Base-by-base conservation (phyloP, 2,888 invertebrate genomes). In the Calameuta idolon region DNA sequence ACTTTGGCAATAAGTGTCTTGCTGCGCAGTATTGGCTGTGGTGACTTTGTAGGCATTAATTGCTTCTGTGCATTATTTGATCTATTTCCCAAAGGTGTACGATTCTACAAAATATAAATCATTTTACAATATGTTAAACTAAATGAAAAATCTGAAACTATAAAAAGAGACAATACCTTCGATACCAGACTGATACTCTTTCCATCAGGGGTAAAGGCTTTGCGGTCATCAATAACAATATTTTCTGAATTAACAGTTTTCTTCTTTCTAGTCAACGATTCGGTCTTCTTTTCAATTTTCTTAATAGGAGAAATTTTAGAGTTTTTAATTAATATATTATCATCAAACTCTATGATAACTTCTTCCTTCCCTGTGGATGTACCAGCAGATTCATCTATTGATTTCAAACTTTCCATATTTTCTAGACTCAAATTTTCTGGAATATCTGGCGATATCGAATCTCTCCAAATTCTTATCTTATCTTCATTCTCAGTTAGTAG, bases 21-120 rank as follows among this genome's bases (percentile, higher is more conserved):
- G 9, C 33, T 73, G 12, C 79, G 79, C n/a, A 79, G 12, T 74
- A 76, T n/a, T 69, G 76, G 79, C 30, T 79, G 79, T 4, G 79
- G 79, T 34, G 79, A 79, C 74, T 79, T 79, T 74, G 74, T 77
- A n/a, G 76, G 69, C 74, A 81, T 77, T 30, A 35, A 76, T 77
- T 83, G 82, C 4, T 76, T 74, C 75, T 84, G 83, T 37, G 82
- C 79, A 40, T 88, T 88, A 69, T 90, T 90, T 9, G 89, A 90
- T 75, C 90, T 83, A 78, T 89, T 90, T 74, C 85, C 86, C 40
- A 91, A 82, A 35, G 91, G 90, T 75, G 88, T 88, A 76, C 90
- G 89, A 83, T 81, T 84, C 88, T 89, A 79, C 75, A 83, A 81
- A 34, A 76, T 77, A 74, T 69, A 79, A 73, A 23, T 1, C 11